Conservation (phyloP, 1,140 invertebrate genomes). For the Aphaenogaster floridana region DNA sequence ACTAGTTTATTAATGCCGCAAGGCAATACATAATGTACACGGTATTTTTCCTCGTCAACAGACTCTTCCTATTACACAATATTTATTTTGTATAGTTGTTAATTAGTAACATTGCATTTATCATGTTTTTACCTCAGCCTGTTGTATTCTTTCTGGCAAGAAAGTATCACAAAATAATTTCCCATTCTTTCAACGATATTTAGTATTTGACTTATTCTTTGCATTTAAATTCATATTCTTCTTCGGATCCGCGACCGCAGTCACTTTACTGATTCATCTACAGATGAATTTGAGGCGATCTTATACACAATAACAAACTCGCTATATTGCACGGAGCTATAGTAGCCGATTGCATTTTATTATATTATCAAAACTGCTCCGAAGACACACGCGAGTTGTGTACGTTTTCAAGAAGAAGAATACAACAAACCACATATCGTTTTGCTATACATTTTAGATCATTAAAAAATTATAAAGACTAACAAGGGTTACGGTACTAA, state of each 20-base stretch:
- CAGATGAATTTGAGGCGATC: slow-evolving; percentile 71
- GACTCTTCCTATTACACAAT: slow-evolving; percentile 86
- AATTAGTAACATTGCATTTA: slow-evolving; percentile 86
- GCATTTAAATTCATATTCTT: slow-evolving; percentile 72
- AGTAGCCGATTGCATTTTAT: slow-evolving; percentile 75
- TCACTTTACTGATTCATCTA: slow-evolving; percentile 56
- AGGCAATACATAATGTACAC: slow-evolving; percentile 85
- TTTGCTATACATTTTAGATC: slow-evolving; percentile 78
- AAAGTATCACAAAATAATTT: slow-evolving; percentile 87
- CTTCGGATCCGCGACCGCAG: slow-evolving; percentile 52
- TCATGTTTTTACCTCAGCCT: slow-evolving; percentile 83
- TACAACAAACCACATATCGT: slow-evolving; percentile 84
- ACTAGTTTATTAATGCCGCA: slow-evolving; percentile 83
- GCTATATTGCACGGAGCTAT: slow-evolving; percentile 79
- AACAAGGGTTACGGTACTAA: slow-evolving; percentile 75
- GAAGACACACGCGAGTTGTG: slow-evolving; percentile 73
- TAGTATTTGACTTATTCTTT: slow-evolving; percentile 82
- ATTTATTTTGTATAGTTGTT: slow-evolving; percentile 84
- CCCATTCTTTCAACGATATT: slow-evolving; percentile 85
- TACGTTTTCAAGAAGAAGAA: slow-evolving; percentile 83
- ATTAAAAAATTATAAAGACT: slow-evolving; percentile 79
- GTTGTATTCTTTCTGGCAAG: slow-evolving; percentile 87
- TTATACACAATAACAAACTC: slow-evolving; percentile 75
- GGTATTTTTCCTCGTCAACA: slow-evolving; percentile 85
- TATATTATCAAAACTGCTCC: slow-evolving; percentile 76